Evolutionary conservation across 1,140 invertebrate species (phyloP), one percentile per base, ranked within the genome.

Genomic region (Tetragonula clypearis): DNA sequence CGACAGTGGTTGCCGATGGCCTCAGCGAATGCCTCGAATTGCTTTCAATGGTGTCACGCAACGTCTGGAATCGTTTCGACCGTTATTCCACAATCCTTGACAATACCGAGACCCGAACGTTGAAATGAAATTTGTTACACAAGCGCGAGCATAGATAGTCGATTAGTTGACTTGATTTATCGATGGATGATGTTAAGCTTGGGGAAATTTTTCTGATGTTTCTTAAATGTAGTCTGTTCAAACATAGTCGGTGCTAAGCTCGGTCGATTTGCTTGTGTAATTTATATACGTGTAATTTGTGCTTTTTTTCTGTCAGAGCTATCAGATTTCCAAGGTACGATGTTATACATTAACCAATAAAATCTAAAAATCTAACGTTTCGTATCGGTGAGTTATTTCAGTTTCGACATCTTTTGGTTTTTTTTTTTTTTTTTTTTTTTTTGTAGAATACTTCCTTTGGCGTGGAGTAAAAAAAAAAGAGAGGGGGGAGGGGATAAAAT

Each of bases 21-120:
- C 15, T 21, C 41, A 19, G 74, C 55, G 49, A 58, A 77, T 77
- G 53, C 74, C 62, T 69, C 12, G 62, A 68, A 77, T 83, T 55
- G 56, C 66, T 71, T 69, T 30, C 35, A 49, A 81, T 26, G 19
- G 49, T 71, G n/a, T 41, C 68, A n/a, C 11, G 35, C 23, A 21
- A 72, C 53, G 19, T 72, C 68, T 60, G 68, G 55, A 58, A 71
- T 71, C 66, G 21, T 66, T 49, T 71, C 21, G 41, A n/a, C 30
- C 23, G n/a, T 77, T 62, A 49, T 30, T n/a, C 53, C 35, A 41
- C 19, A 60, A 77, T 15, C 17, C 19, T 77, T 9, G 35, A 49
- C 35, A 41, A 62, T 60, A 12, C 26, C 26, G 21, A 62, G 60
- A n/a, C 21, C 30, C 19, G 11, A 35, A 35, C n/a, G 6, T 35